These are phyloP conservation scores for Orientallactaga bullata DNA, from an alignment of 2,113 vertebrate species.

Conservation along the genomic window DNA sequence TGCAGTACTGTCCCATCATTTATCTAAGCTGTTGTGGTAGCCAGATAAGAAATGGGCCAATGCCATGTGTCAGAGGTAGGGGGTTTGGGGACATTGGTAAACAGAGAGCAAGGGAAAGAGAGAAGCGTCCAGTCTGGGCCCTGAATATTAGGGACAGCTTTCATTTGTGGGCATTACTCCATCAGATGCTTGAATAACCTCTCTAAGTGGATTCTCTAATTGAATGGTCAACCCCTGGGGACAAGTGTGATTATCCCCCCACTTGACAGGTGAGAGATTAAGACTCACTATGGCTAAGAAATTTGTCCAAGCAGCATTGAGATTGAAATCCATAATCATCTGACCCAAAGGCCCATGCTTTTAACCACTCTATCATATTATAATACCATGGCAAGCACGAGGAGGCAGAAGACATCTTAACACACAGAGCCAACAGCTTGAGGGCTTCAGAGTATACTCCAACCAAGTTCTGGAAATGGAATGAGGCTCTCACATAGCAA, in stretches of 20 bases:
- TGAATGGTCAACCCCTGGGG: not conserved
- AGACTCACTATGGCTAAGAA: not conserved
- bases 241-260: not conserved
- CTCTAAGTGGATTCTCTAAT: not conserved
- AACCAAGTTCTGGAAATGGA: not conserved
- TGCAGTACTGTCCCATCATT: not conserved
- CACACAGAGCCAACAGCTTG: not conserved
- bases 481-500: not conserved
- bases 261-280: conserved; percentile 37
- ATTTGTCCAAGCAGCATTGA: conserved; percentile 9
- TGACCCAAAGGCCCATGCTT: conserved; percentile 15
- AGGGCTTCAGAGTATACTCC: not conserved
- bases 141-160: not conserved
- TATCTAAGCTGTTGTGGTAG: not conserved
- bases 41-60: not conserved
- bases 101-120: not conserved
- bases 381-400: not conserved
- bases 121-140: not conserved
- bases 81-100: not conserved
- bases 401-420: not conserved
- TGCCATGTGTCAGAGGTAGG: not conserved
- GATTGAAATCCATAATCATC: conserved; percentile 20
- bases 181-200: not conserved
- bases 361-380: not conserved
- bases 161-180: not conserved